phyloP scores from a whole-genome alignment of 2,888 invertebrate genomes.

The Camponotus fellah region DNA sequence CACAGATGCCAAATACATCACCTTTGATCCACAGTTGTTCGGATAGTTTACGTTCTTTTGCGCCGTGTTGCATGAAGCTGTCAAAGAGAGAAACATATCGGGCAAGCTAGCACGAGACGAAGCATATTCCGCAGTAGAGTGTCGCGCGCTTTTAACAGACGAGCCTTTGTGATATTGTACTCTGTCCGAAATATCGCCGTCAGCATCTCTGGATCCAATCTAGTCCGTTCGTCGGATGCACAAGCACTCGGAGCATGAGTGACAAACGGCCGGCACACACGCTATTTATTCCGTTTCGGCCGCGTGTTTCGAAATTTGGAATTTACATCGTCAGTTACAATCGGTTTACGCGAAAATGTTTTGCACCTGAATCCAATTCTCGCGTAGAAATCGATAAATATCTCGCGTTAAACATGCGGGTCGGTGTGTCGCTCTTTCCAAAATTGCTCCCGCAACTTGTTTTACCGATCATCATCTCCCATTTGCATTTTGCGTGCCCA shows the following conservation, averaged over 20 bases:
- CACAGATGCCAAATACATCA: slow-evolving; percentile 18
- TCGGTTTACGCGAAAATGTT: background rate
- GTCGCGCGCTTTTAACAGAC: slow-evolving; percentile 61
- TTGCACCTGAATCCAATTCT: background rate
- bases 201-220: slow-evolving; percentile 71
- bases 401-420: background rate
- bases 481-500: background rate
- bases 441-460: background rate
- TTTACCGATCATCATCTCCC: background rate
- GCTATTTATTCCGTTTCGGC: slow-evolving; percentile 11
- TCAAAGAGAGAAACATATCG: slow-evolving; percentile 54
- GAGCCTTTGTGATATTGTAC: slow-evolving; percentile 66
- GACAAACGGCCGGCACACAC: slow-evolving; percentile 16
- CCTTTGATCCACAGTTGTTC: slow-evolving; percentile 36
- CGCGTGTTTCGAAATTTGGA: background rate
- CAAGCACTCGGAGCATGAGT: background rate
- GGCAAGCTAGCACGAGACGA: slow-evolving; percentile 55
- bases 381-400: background rate
- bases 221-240: slow-evolving; percentile 54
- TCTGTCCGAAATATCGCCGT: slow-evolving; percentile 68
- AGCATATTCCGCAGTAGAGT: slow-evolving; percentile 49
- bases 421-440: background rate
- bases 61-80: slow-evolving; percentile 52
- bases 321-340: background rate
- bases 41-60: slow-evolving; percentile 44